Percentiles rank a stretch among this genome's conserved stretches.
Conservation (phyloP, 1,140 invertebrate species). For the Pseudobourletiella spinata region DNA sequence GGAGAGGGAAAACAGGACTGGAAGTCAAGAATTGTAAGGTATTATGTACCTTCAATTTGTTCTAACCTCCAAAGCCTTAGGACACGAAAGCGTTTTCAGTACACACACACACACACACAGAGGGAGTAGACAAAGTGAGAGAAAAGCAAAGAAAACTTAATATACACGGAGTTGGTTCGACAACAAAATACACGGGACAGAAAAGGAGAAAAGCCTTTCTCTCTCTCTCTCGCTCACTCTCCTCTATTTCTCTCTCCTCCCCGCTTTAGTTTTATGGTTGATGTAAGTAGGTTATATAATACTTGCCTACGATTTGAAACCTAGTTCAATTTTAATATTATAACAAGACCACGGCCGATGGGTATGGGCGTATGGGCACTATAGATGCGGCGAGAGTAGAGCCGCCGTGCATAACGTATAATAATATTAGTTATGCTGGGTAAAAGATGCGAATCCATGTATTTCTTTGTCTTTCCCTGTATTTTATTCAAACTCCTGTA, state of each 20-base stretch:
- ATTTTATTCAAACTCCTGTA: constrained; percentile 30
- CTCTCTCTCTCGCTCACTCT: neutral
- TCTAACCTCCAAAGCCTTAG: constrained; percentile 22
- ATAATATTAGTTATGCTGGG: neutral
- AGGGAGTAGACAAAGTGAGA: constrained; percentile 17
- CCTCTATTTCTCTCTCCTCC: neutral
- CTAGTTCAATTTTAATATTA: no score
- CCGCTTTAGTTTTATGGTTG: neutral
- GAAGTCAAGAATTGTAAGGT: constrained; percentile 21
- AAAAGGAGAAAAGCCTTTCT: neutral
- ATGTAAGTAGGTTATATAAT: no score
- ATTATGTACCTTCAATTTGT: constrained; percentile 20
- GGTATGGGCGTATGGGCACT: no score
- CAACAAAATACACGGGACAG: constrained; percentile 2
- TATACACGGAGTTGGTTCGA: constrained; percentile 12
- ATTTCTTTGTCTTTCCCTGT: constrained; percentile 26
- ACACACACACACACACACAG: neutral
- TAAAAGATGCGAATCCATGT: constrained; percentile 11
- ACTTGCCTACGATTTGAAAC: no score
- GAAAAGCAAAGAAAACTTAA: constrained; percentile 24
- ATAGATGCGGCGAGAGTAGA: no score
- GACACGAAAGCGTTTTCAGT: constrained; percentile 21
- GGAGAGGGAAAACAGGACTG: neutral
- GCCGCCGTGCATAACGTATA: no score
- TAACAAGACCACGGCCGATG: no score